Conservation (phyloP, 2,888 invertebrate genomes). For the Unio pictorum region DNA sequence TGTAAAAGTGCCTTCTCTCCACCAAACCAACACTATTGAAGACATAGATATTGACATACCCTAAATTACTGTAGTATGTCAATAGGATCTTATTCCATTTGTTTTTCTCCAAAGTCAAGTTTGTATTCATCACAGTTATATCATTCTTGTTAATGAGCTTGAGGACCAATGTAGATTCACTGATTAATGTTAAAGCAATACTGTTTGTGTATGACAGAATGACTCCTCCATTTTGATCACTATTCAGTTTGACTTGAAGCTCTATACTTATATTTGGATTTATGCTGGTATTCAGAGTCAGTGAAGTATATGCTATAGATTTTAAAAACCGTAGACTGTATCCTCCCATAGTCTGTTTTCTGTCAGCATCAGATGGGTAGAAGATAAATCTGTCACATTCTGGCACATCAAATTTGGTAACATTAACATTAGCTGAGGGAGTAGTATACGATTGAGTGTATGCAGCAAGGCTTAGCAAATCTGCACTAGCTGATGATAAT, state of each 20-base stretch:
- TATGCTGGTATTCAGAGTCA: conserved; percentile 20
- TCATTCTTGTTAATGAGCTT: conserved; percentile 23
- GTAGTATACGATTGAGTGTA: conserved; percentile 19
- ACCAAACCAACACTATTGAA: conserved; percentile 38
- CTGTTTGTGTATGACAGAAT: conserved; percentile 43
- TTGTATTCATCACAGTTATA: conserved; percentile 21
- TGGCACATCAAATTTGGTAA: conserved; percentile 23
- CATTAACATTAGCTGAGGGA: conserved; percentile 14
- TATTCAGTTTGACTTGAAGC: conserved; percentile 36
- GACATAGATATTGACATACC: conserved; percentile 31
- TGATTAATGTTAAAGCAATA: conserved; percentile 25
- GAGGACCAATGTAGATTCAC: conserved; percentile 22
- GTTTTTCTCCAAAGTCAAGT: conserved; percentile 29
- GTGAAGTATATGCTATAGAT: conserved; percentile 28
- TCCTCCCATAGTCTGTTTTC: conserved; percentile 39
- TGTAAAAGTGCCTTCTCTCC: conserved; percentile 13
- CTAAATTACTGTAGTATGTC: conserved; percentile 38
- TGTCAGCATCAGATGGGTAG: conserved; percentile 29
- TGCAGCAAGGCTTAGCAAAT: conserved; percentile 10
- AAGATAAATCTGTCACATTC: conserved; percentile 40
- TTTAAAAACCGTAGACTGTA: conserved; percentile 39
- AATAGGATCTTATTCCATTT: conserved; percentile 52
- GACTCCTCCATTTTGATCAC: conserved; percentile 23
- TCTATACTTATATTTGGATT: conserved; percentile 38
- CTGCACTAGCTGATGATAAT: conserved; percentile 11